These are phyloP conservation scores for Parus major DNA, from an alignment of 2,113 vertebrate genomes.

Conservation along the genomic window DNA sequence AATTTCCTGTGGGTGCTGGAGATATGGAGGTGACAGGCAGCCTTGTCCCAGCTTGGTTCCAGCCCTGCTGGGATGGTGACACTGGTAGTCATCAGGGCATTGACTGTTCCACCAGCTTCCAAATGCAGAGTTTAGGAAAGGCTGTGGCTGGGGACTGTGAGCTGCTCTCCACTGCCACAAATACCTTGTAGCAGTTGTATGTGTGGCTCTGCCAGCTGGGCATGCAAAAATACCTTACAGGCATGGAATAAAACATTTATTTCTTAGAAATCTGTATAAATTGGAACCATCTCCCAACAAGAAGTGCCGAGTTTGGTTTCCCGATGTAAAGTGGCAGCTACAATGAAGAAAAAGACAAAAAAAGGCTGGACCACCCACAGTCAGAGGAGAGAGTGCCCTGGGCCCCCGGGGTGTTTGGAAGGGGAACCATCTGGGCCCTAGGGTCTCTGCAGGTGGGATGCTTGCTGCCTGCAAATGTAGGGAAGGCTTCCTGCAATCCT, in stretches of 20 bases:
- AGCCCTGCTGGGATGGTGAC: background rate
- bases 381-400: background rate
- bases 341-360: conserved; percentile 6
- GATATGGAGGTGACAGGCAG: background rate
- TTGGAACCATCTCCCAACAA: conserved; percentile 3
- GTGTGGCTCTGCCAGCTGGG: background rate
- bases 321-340: background rate
- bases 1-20: background rate
- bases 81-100: background rate
- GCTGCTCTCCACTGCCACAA: background rate
- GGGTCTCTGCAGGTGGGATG: conserved; percentile 23
- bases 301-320: background rate
- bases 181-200: background rate
- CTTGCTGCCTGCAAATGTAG: background rate
- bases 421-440: background rate
- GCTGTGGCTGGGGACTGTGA: background rate
- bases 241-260: background rate
- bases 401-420: background rate
- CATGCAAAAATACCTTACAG: background rate
- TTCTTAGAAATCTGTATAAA: conserved; percentile 26
- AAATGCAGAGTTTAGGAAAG: background rate
- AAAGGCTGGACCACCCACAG: conserved; percentile 37
- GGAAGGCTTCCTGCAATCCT: background rate
- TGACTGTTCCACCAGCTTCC: background rate
- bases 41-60: background rate